phyloP scores from a whole-genome alignment of 2,797 vertebrate genomes.

The Peromyscus nudipes region DNA sequence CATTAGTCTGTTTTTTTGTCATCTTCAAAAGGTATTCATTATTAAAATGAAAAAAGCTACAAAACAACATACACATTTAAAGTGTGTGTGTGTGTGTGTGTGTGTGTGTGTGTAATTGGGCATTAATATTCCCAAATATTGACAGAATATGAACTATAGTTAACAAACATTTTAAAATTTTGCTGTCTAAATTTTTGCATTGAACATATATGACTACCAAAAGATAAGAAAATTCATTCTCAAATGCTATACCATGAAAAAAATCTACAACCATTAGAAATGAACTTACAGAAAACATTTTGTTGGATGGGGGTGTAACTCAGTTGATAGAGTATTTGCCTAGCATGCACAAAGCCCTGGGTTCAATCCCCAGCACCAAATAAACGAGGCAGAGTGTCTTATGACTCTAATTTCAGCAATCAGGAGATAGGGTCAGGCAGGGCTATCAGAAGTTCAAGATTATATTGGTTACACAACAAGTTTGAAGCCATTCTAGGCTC shows the following conservation, averaged over 20 bases:
- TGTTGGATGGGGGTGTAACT: background rate
- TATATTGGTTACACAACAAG: background rate
- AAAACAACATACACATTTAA: background rate
- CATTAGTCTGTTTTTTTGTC: background rate
- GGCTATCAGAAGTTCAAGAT: background rate
- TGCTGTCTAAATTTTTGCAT: slow-evolving; percentile 5
- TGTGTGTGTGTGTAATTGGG: background rate
- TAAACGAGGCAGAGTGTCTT: background rate
- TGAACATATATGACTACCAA: background rate
- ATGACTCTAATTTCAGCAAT: background rate
- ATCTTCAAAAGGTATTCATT: background rate
- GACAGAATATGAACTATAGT: background rate
- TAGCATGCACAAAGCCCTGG: background rate
- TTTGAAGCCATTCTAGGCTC: background rate
- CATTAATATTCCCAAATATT: slow-evolving; percentile 12
- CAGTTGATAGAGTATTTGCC: background rate
- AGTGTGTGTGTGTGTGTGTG: background rate
- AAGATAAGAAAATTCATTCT: slow-evolving; percentile 7
- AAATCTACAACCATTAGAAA: background rate
- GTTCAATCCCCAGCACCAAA: background rate
- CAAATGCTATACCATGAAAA: background rate
- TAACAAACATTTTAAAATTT: background rate
- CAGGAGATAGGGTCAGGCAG: background rate
- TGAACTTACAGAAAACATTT: background rate
- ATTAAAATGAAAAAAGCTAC: background rate